A percentile compares a stretch with the other conserved stretches of the same genome.
Conservation (phyloP, 2,888 invertebrate species). For the Octodonta nipae region DNA sequence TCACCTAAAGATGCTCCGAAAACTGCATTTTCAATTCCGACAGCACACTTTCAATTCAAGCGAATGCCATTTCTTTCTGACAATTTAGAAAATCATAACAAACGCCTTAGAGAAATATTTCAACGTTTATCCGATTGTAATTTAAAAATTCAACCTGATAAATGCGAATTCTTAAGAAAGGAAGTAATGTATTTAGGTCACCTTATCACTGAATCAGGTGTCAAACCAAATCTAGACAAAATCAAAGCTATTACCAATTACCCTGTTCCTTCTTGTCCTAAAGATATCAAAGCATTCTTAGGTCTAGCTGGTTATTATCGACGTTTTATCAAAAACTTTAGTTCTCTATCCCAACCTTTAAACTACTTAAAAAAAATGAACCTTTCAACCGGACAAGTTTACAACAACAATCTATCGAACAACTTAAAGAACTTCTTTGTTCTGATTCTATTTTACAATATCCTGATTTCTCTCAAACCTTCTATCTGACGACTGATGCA, state of each 20-base stretch:
- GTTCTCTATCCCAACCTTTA: slow-evolving; percentile 9
- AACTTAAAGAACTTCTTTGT: slow-evolving; percentile 10
- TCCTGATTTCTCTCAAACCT: too few relatives aligned
- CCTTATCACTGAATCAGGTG: slow-evolving; percentile 12
- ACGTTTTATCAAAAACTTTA: slow-evolving; percentile 12
- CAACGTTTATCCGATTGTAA: slow-evolving; percentile 12
- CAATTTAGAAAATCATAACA: slow-evolving; percentile 18
- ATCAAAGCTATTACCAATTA: slow-evolving; percentile 10
- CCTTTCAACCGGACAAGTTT: slow-evolving; percentile 8
- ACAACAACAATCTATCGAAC: slow-evolving; percentile 12
- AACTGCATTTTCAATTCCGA: slow-evolving; percentile 27
- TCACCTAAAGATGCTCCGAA: too few relatives aligned
- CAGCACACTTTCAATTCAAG: slow-evolving; percentile 25
- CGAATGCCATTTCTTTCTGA: slow-evolving; percentile 26
- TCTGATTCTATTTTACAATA: too few relatives aligned
- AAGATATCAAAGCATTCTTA: slow-evolving; percentile 15
- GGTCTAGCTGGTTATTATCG: slow-evolving; percentile 16
- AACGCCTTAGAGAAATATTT: slow-evolving; percentile 16
- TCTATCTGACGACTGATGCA: too few relatives aligned
- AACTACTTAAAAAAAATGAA: slow-evolving; percentile 11
- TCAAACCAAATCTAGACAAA: slow-evolving; percentile 14
- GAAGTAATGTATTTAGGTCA: slow-evolving; percentile 15
- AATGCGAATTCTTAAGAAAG: slow-evolving; percentile 13
- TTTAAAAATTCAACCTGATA: slow-evolving; percentile 14
- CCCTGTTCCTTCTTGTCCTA: slow-evolving; percentile 9